Evolutionary conservation across 2,888 invertebrate genomes (phyloP), one percentile per base, ranked within the genome.

Genomic region (Rhamnusium bicolor): DNA sequence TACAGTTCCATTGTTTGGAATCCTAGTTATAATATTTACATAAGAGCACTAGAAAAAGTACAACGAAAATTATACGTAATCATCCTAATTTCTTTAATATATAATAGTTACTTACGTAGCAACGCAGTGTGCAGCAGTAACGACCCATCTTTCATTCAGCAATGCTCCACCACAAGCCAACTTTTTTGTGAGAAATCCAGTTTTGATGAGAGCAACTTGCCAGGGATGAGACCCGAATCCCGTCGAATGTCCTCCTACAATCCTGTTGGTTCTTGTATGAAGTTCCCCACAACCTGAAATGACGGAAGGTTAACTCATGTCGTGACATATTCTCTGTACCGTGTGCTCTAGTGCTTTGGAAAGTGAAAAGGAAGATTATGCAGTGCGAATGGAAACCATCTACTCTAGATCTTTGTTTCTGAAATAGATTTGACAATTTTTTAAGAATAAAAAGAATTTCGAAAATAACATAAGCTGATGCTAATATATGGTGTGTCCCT

Each of bases 121-220:
- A 63, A 96, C 96, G 87, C 96, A 96, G 87, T 97, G 96, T 2
- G 96, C 97, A 0, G 97, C 97, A 0, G 97, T 97, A 1, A 97
- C 93, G 7, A 97, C 95, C 97, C 97, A 97, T 88, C 96, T 90
- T 80, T 96, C 95, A 68, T 95, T 97, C 60, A 97, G 91, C 46
- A 97, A 88, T 0, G 97, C 97, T 0, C 97, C 97, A 0, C 97
- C 97, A 85, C 97, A 97, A 1, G 97, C 96, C 8, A 97, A 90
- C 86, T 97, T 96, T 87, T 96, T 95, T 79, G 95, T 94, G 16
- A 97, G 90, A 84, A 97, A 97, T 27, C 96, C 96, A 6, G 96
- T 95, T 88, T 97, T 97, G 82, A 97, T 96, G 19, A 97, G 91
- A 0, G 97, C 97, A 1, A 95, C 96, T 89, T 97, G 97, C 97